Evolutionary conservation across 1,140 invertebrate genomes (phyloP).

Genomic region (Thaumatotibia leucotreta): DNA sequence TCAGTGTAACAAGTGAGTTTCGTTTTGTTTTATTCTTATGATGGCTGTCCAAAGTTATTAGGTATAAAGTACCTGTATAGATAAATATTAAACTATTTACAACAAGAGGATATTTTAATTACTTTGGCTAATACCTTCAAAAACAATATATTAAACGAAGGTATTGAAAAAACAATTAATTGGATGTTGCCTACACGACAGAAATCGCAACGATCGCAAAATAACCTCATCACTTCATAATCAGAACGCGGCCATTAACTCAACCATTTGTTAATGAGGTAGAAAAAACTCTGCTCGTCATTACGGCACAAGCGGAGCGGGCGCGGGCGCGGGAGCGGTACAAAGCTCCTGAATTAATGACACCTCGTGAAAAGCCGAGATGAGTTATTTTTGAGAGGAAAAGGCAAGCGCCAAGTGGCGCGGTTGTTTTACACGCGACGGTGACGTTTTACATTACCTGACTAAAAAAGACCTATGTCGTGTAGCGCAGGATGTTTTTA

Average conservation of each 20-base stretch:
- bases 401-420: conserved; percentile 69
- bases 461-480: not conserved
- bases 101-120: no score
- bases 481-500: not conserved
- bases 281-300: conserved; percentile 56
- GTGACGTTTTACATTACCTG: conserved; percentile 25
- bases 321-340: conserved; percentile 23
- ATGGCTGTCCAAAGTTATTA: no score
- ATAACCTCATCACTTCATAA: conserved; percentile 24
- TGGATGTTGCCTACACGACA: not conserved
- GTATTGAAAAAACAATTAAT: no score
- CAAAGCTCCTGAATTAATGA: conserved; percentile 66
- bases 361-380: conserved; percentile 71
- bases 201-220: not conserved
- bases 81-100: no score
- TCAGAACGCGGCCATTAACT: conserved; percentile 49
- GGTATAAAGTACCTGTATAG: no score
- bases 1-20: no score
- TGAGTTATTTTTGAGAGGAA: conserved; percentile 75
- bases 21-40: no score
- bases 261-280: conserved; percentile 65
- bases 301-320: conserved; percentile 45
- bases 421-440: conserved; percentile 65
- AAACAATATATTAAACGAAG: no score
- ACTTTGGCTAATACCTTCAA: no score